Percentiles rank a stretch among this genome's conserved stretches.
phyloP scores from a whole-genome alignment of 2,797 vertebrate species.

The Hippocampus kuda region DNA sequence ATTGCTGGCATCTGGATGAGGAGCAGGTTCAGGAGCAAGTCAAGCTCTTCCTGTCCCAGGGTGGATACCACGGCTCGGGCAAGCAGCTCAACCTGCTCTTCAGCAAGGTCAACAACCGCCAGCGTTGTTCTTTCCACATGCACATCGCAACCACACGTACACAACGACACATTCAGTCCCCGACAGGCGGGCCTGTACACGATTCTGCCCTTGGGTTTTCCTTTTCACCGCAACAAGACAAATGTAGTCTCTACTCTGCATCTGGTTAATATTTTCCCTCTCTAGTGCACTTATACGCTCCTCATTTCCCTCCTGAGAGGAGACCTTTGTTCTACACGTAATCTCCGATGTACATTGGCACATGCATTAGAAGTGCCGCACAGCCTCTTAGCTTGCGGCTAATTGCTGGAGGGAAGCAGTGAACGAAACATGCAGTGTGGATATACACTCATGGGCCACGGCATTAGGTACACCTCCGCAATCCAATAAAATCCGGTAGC shows the following conservation, averaged over 20 bases:
- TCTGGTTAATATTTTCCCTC: conserved; percentile 20
- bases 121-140: conserved; percentile 15
- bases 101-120: conserved; percentile 75
- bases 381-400: conserved; percentile 25
- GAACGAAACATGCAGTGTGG: conserved; percentile 6
- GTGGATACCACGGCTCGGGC: conserved; percentile 96
- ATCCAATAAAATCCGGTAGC: not conserved
- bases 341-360: conserved; percentile 20
- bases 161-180: conserved; percentile 20
- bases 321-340: conserved; percentile 17
- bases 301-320: conserved; percentile 25
- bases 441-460: conserved; percentile 16
- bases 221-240: conserved; percentile 13
- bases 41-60: conserved; percentile 96
- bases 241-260: conserved; percentile 9
- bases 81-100: conserved; percentile 99
- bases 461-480: conserved; percentile 15
- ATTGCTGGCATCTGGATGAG: conserved; percentile 98
- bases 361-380: conserved; percentile 26
- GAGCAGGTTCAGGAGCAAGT: conserved; percentile 99
- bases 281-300: conserved; percentile 14
- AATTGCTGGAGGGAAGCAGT: conserved; percentile 26
- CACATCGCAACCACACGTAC: conserved; percentile 23
- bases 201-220: conserved; percentile 8
- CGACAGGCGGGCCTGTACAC: not conserved